Evolutionary conservation across 2,113 vertebrate genomes (phyloP).

Genomic region (Lamprotornis superbus): DNA sequence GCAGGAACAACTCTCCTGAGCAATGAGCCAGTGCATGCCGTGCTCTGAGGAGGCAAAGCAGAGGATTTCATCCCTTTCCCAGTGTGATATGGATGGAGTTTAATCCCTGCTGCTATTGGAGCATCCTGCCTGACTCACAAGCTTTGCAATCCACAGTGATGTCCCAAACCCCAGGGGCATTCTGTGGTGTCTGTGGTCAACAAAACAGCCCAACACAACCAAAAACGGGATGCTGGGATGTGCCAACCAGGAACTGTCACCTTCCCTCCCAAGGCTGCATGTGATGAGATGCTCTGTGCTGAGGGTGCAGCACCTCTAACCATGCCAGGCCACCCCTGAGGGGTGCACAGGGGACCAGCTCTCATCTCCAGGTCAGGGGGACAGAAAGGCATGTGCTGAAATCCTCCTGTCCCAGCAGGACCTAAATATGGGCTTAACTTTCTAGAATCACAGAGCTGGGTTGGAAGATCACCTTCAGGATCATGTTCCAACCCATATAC

Average conservation of each 20-base stretch:
- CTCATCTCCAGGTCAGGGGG: not conserved
- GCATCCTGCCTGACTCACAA: not conserved
- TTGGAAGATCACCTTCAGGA: not conserved
- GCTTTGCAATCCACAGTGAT: not conserved
- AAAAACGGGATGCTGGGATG: not conserved
- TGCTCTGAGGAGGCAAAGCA: not conserved
- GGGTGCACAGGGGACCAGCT: not conserved
- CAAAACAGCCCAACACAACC: not conserved
- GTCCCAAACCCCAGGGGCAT: not conserved
- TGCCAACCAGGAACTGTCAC: not conserved
- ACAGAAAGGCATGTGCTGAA: not conserved
- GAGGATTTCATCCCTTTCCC: not conserved
- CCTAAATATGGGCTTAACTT: not conserved
- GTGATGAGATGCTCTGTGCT: accelerated
- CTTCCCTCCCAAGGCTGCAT: not conserved
- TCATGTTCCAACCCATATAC: not conserved
- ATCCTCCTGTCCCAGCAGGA: not conserved
- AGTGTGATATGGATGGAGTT: not conserved
- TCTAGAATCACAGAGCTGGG: not conserved
- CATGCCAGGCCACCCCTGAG: not conserved
- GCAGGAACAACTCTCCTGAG: not conserved
- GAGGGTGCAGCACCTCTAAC: not conserved
- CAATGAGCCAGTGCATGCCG: accelerated
- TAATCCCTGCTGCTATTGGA: not conserved
- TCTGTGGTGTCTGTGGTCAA: not conserved